phyloP scores from a whole-genome alignment of 2,113 vertebrate species.

The Nematolebias whitei region DNA sequence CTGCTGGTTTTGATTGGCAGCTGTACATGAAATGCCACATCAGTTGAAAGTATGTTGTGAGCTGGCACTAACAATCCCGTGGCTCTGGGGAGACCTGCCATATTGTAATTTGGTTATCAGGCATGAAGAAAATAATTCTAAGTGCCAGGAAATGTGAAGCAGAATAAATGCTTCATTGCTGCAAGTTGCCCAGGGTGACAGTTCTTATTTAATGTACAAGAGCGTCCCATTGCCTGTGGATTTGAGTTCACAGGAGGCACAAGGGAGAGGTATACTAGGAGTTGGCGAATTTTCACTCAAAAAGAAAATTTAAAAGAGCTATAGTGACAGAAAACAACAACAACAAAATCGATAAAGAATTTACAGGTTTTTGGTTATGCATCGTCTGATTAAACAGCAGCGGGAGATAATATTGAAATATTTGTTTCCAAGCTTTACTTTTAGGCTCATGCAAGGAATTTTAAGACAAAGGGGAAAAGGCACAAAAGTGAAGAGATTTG shows the following conservation, averaged over 20 bases:
- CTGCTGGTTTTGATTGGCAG: conserved; percentile 93
- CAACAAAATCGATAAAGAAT: conserved; percentile 46
- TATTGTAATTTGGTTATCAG: conserved; percentile 99
- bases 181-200: conserved; percentile 99
- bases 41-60: conserved; percentile 99
- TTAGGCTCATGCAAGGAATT: conserved; percentile 8
- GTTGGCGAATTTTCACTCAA: conserved; percentile 32
- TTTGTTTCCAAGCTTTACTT: conserved; percentile 24
- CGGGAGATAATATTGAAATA: neutral
- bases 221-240: conserved; percentile 95
- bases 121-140: conserved; percentile 99
- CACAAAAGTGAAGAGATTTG: conserved; percentile 57
- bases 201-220: conserved; percentile 99
- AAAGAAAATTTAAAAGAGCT: conserved; percentile 22
- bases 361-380: conserved; percentile 14
- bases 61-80: conserved; percentile 98
- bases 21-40: conserved; percentile 99
- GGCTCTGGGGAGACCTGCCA: conserved; percentile 99
- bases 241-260: conserved; percentile 69
- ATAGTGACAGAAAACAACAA: conserved; percentile 1
- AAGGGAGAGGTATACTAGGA: conserved; percentile 43
- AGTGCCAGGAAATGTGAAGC: conserved; percentile 99
- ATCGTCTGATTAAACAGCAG: neutral
- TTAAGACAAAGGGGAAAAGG: conserved; percentile 52
- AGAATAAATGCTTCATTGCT: conserved; percentile 98